These are phyloP conservation scores for Melanotaenia boesemani DNA, from an alignment of 2,797 vertebrate species.

Conservation along the genomic window DNA sequence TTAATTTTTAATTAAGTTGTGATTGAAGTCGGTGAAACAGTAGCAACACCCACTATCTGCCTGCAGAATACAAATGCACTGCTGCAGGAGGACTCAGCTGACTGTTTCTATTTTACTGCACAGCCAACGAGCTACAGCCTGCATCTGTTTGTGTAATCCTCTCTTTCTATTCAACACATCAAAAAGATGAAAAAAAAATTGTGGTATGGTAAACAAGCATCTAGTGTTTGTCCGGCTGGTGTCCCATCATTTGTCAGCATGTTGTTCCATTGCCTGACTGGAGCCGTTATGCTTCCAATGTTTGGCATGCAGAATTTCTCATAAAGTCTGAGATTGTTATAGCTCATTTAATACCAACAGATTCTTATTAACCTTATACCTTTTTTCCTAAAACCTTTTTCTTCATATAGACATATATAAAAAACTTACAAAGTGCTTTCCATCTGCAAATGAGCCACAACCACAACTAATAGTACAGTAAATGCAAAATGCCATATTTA, in stretches of 20 bases:
- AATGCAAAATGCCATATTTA: too few relatives aligned
- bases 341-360: neutral
- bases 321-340: conserved; percentile 4
- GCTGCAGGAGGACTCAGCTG: conserved; percentile 51
- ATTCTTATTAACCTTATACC: neutral
- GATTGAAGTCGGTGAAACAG: conserved; percentile 60
- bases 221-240: conserved; percentile 22
- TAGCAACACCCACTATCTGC: conserved; percentile 34
- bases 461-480: neutral
- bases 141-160: conserved; percentile 14
- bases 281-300: conserved; percentile 39
- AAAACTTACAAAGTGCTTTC: neutral
- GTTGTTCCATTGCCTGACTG: conserved; percentile 31
- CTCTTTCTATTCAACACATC: conserved; percentile 18
- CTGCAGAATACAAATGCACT: conserved; percentile 62
- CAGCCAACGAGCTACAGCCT: conserved; percentile 18
- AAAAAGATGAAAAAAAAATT: conserved; percentile 31
- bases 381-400: neutral
- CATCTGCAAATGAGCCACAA: neutral
- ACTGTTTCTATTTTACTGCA: conserved; percentile 25
- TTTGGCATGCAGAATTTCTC: conserved; percentile 27
- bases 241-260: conserved; percentile 31
- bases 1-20: conserved; percentile 59
- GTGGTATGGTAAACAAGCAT: conserved; percentile 34
- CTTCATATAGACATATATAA: neutral